These are phyloP conservation scores for Dipodomys stephensi DNA, from an alignment of 2,113 vertebrate species.

Conservation along the genomic window DNA sequence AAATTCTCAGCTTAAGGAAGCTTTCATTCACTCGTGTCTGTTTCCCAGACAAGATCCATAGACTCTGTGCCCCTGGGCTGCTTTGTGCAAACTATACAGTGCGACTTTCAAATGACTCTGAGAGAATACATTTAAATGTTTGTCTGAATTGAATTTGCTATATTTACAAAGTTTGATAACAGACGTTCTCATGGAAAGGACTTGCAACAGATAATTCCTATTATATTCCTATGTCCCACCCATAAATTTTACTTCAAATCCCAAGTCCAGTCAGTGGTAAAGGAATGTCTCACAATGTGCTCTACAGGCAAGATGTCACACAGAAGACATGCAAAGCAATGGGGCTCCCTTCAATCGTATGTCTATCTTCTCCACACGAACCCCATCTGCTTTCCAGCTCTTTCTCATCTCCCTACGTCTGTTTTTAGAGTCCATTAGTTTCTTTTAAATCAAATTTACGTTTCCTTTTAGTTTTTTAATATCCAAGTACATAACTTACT, in stretches of 20 bases:
- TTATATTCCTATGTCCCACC: slow-evolving; percentile 25
- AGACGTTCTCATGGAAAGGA: slow-evolving; percentile 50
- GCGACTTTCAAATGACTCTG: not conserved
- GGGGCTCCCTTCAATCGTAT: slow-evolving; percentile 12
- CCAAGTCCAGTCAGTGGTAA: slow-evolving; percentile 55
- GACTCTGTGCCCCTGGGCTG: not conserved
- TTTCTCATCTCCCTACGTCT: not conserved
- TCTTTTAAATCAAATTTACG: slow-evolving; percentile 37
- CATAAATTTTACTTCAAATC: slow-evolving; percentile 56
- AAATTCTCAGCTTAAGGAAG: not conserved
- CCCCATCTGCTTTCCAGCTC: slow-evolving; percentile 65
- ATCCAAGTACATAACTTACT: slow-evolving; percentile 25
- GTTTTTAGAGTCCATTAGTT: slow-evolving; percentile 40
- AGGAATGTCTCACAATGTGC: slow-evolving; percentile 50
- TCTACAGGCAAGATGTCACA: slow-evolving; percentile 61
- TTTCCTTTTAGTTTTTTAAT: slow-evolving; percentile 50
- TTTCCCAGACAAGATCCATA: not conserved
- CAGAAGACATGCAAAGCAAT: slow-evolving; percentile 68
- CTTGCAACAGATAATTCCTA: not conserved
- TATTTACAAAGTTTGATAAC: slow-evolving; percentile 36
- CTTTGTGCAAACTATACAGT: not conserved
- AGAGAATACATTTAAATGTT: not conserved
- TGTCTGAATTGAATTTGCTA: slow-evolving; percentile 27
- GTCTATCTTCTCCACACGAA: slow-evolving; percentile 49
- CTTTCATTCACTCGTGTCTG: not conserved